Base-by-base conservation (phyloP, 2,113 vertebrate genomes). In the Odontophorus gujanensis region DNA sequence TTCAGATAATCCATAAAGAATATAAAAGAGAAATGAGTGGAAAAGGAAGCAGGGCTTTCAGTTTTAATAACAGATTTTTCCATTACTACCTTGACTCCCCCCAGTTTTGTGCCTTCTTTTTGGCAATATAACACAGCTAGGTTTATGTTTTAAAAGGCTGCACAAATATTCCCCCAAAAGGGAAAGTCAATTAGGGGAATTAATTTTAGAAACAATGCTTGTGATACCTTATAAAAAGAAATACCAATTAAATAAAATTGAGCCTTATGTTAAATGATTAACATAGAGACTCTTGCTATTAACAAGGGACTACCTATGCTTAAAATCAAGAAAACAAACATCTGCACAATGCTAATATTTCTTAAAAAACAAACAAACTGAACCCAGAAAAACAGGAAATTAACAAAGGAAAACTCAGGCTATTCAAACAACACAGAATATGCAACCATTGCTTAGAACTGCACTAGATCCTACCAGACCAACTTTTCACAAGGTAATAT, bases 171-270 rank as follows among this genome's bases (percentile, higher is more conserved):
- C 88, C 68, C 74, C 66, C 76, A 73, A 89, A 61, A 28, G 61
- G 69, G 40, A 57, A 88, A 93, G 30, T 24, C 89, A 81, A 87
- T 90, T 87, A 94, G 36, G 9, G 30, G 34, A 76, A 87, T 78
- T 88, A 89, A 84, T 89, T 89, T 65, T 45, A 85, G 63, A 93
- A 92, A 92, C 76, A 3, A 73, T 55, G 76, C 21, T 80, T 40
- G 30, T 66, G 77, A 92, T 66, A 76, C 58, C 65, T 78, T 73
- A 72, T 53, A 81, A 76, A 85, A 68, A 0, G 1, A 87, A 94
- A 91, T 30, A 78, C 13, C 71, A 89, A 88, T 79, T 71, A 96
- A 87, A 18, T 78, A 78, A 94, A 78, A 32, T 18, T 21, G 81
- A 85, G 61, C 57, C 69, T 68, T 47, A 75, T 40, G 62, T 47